Base-by-base conservation (phyloP, 1,140 invertebrate genomes). In the Anagrus nilaparvatae region DNA sequence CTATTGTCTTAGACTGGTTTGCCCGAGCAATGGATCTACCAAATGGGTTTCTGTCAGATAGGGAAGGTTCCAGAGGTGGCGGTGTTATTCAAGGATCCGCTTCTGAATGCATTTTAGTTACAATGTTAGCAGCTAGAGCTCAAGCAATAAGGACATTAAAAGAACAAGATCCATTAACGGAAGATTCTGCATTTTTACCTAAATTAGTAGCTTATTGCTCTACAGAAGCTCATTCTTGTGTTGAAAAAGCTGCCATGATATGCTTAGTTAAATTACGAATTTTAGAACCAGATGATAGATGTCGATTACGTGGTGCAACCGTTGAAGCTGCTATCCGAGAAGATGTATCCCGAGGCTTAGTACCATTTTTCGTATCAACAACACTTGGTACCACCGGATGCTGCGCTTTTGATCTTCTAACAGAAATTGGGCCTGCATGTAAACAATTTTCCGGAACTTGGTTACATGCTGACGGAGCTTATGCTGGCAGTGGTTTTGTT, bases 191-290 rank as follows among this genome's bases (percentile, higher is more conserved):
- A 1, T 78, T 92, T 46, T 65, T 94, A 18, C 84, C 89, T 10
- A 78, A 81, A 55, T 63, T 96, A n/a, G 88, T 96, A 24, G 89
- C 85, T 9, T 83, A 81, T 44, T 81, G 77, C 49, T 82, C 73
- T 13, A 78, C 79, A 35, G 82, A 94, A 67, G 83, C 90, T 3
- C 92, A 96, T 65, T 93, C 88, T 0, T 92, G 86, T 55, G 84
- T 94, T 2, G 89, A 97, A 68, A 97, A 96, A 60, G 90, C 91
- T 6, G 88, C 87, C 7, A 92, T 91, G 77, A 90, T 96, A 54
- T 76, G 81, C 14, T 73, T 93, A 47, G 85, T 96, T 1, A 92
- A 91, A 58, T 69, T 96, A 28, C 68, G 87, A 40, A 85, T 93
- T 21, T 67, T 96, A 13, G 87, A 93, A 32, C 82, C 88, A 0